A percentile compares a stretch with the other conserved stretches of the same genome.
These are phyloP conservation scores for Sinhomidia bicolor DNA, from an alignment of 2,888 invertebrate species.

Conservation along the genomic window DNA sequence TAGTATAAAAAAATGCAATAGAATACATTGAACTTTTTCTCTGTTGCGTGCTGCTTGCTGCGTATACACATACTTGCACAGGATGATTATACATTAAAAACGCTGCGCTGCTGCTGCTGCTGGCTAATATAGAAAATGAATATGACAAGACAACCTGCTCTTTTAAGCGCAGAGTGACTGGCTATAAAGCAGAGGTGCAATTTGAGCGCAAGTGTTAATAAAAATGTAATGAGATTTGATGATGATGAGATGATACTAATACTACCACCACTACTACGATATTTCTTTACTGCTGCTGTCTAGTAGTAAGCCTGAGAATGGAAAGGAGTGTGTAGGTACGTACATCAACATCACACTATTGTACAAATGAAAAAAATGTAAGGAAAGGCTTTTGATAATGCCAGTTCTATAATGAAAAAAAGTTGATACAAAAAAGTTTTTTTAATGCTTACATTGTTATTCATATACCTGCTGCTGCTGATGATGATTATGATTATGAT, in stretches of 20 bases:
- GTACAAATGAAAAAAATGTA: neutral
- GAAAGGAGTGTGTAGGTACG: neutral
- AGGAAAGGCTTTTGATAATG: neutral
- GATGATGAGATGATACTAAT: neutral
- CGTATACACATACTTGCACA: neutral
- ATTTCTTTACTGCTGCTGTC: too few species aligned
- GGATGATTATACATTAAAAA: neutral
- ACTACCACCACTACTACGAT: neutral
- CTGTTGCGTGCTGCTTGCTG: neutral
- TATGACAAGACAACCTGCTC: slow-evolving; percentile 15
- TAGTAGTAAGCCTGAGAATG: neutral
- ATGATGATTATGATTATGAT: neutral
- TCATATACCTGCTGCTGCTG: neutral
- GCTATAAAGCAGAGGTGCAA: neutral
- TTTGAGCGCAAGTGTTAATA: slow-evolving; percentile 34
- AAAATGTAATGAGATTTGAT: slow-evolving; percentile 6
- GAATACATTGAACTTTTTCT: neutral
- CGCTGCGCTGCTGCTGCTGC: too few species aligned
- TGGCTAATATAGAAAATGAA: too few species aligned
- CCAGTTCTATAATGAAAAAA: neutral
- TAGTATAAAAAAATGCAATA: too few species aligned
- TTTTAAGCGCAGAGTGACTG: neutral
- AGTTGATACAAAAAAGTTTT: neutral
- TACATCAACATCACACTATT: too few species aligned
- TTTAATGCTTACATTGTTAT: neutral